Conservation (phyloP, 2,797 vertebrate species). For the Typhlichthys subterraneus region DNA sequence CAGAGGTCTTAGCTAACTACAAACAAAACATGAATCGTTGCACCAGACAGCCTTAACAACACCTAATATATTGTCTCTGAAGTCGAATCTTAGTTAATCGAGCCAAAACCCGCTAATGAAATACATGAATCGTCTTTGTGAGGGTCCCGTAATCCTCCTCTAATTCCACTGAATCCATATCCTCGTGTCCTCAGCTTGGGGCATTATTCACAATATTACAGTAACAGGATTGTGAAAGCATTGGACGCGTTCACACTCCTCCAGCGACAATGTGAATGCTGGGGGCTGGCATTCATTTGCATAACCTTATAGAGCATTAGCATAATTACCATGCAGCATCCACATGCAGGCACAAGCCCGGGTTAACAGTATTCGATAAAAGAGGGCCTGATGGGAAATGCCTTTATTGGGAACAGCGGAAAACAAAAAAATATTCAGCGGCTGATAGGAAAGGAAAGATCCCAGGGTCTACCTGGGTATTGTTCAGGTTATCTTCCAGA, state of each 20-base stretch:
- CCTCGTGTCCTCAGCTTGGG: constrained; percentile 52
- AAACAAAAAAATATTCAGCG: constrained; percentile 5
- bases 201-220: constrained; percentile 59
- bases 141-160: constrained; percentile 51
- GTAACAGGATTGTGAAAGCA: constrained; percentile 65
- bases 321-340: constrained; percentile 76
- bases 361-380: constrained; percentile 30
- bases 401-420: constrained; percentile 22
- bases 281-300: constrained; percentile 68
- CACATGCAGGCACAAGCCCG: constrained; percentile 43
- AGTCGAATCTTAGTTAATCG: constrained; percentile 56
- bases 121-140: constrained; percentile 26
- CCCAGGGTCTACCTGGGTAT: too few relatives aligned
- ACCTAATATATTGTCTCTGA: constrained; percentile 12
- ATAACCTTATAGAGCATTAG: constrained; percentile 69
- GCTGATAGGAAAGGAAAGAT: too few relatives aligned
- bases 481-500: too few relatives aligned
- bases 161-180: constrained; percentile 62
- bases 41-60: constrained; percentile 12
- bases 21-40: too few relatives aligned
- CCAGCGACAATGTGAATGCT: constrained; percentile 43
- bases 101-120: constrained; percentile 49
- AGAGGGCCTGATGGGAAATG: constrained; percentile 29
- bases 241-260: constrained; percentile 48
- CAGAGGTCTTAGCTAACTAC: constrained; percentile 37